Evolutionary conservation across 2,113 vertebrate species (phyloP), one percentile per base, ranked within the genome.

Genomic region (Siniperca chuatsi): DNA sequence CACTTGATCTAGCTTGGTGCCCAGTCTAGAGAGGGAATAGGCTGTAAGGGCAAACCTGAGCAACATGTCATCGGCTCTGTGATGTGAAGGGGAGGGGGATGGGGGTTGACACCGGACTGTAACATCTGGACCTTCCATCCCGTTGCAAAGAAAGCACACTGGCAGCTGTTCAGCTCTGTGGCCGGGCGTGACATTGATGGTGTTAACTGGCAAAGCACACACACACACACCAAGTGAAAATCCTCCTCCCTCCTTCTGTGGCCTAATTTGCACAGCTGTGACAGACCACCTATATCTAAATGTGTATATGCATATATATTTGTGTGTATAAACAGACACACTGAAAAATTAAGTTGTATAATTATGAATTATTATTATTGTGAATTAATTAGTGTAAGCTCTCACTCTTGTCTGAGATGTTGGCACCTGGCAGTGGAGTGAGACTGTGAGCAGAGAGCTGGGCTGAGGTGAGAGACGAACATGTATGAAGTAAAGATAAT

Each of bases 151-250:
- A 96, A 93, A 94, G 92, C 95, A 91, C 62, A 13, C 0, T 93
- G 94, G 96, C 97, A 98, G 97, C 97, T 98, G 97, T 97, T 97
- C 96, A 96, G 96, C 96, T 97, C 95, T 94, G 90, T 92, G 95
- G 96, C 96, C 90, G 77, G 90, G 93, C 96, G 95, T 93, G 95
- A 96, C 96, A 97, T 96, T 94, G 95, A 96, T 96, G 96, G 96
- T 97, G 97, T 96, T 95, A 95, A 98, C 91, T 91, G 95, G 94
- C 96, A 86, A 76, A 77, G 21, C 64, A 54, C 67, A 78, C 70
- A 79, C 61, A 74, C 86, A 89, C 70, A 89, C 81, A 76, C 67
- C 29, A 57, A 88, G 68, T 78, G 78, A 82, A 79, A 90, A 76
- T 73, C 79, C 85, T 75, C 37, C 57, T 81, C 29, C 77, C 75